These are phyloP conservation scores for Standfussiana lucernea DNA, from an alignment of 2,888 invertebrate species.

Conservation along the genomic window DNA sequence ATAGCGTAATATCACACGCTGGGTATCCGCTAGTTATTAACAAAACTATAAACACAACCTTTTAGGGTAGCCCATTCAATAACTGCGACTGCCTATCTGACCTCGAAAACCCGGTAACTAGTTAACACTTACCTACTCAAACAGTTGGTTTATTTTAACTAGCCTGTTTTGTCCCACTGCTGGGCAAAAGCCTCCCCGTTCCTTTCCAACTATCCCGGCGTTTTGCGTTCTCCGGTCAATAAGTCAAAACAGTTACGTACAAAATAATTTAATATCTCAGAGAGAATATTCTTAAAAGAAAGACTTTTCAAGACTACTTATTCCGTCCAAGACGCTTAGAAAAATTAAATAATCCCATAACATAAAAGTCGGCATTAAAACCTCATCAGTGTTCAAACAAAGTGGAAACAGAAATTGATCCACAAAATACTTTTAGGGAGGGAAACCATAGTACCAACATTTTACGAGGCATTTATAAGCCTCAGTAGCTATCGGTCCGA, in stretches of 20 bases:
- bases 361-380: constrained; percentile 41
- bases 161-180: background rate
- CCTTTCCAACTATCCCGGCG: background rate
- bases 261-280: no score
- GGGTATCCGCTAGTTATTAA: no score
- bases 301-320: accelerated
- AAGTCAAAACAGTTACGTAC: background rate
- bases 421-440: constrained; percentile 47
- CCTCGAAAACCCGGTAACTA: background rate
- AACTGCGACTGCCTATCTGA: background rate
- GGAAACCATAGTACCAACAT: constrained; percentile 45
- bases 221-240: background rate
- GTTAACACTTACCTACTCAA: background rate
- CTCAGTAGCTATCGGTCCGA: constrained; percentile 21
- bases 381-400: constrained; percentile 50
- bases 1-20: no score
- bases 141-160: background rate
- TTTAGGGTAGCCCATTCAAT: background rate
- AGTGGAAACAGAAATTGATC: constrained; percentile 48
- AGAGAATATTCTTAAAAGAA: background rate
- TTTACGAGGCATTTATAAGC: constrained; percentile 50
- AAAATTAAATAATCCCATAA: constrained; percentile 25
- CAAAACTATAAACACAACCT: background rate
- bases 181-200: background rate
- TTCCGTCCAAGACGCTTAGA: background rate